A percentile compares a stretch with the other conserved stretches of the same genome.
Conservation (phyloP, 2,113 vertebrate genomes). For the Tupaia tana region DNA sequence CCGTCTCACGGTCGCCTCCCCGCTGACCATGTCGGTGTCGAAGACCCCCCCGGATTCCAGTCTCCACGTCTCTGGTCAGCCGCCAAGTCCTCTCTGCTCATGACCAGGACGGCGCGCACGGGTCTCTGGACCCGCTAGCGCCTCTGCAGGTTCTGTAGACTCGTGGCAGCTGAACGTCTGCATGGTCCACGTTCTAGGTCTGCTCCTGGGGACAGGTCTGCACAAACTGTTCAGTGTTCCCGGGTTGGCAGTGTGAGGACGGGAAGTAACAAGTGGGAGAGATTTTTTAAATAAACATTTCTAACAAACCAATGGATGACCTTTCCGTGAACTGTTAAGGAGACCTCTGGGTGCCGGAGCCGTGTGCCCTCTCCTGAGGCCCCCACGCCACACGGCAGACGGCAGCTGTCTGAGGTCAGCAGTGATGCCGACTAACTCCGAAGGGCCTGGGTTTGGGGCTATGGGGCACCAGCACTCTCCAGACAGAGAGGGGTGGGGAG, state of each 20-base stretch:
- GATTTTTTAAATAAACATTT: too few relatives aligned
- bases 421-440: rapidly evolving
- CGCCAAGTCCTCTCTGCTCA: rapidly evolving
- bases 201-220: rapidly evolving
- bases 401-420: rapidly evolving
- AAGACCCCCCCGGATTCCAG: not conserved
- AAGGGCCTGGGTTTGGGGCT: not conserved
- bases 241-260: not conserved
- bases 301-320: rapidly evolving
- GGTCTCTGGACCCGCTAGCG: rapidly evolving
- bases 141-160: rapidly evolving
- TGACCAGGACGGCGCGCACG: rapidly evolving
- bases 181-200: rapidly evolving
- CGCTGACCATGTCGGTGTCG: too few relatives aligned
- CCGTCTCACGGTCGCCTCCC: too few relatives aligned
- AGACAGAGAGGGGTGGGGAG: too few relatives aligned
- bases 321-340: not conserved
- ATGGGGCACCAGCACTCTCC: too few relatives aligned
- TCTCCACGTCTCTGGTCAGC: rapidly evolving
- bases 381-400: rapidly evolving
- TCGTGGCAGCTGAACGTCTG: not conserved
- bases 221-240: not conserved
- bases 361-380: rapidly evolving
- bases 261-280: not conserved
- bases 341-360: rapidly evolving